phyloP scores from a whole-genome alignment of 2,888 invertebrate genomes.

The Pocota personata region DNA sequence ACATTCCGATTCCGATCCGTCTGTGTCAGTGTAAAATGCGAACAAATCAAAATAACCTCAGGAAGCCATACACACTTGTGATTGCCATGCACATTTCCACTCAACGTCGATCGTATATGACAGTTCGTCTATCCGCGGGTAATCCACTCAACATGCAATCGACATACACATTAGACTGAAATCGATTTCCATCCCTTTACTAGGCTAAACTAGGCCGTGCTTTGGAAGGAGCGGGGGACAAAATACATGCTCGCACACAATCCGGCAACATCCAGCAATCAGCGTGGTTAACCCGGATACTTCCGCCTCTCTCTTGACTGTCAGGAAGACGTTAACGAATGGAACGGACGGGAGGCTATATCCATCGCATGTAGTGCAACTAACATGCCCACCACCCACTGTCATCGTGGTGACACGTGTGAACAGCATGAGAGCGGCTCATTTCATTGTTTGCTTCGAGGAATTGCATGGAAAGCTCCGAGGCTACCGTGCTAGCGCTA shows the following conservation, averaged over 20 bases:
- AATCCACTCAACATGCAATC: conserved; percentile 34
- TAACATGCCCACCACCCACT: neutral
- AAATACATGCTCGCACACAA: conserved; percentile 57
- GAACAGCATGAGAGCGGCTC: conserved; percentile 34
- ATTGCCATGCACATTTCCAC: neutral
- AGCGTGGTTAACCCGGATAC: conserved; percentile 59
- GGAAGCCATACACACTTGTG: neutral
- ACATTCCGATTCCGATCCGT: neutral
- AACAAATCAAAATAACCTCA: conserved; percentile 24
- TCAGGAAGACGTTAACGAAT: conserved; percentile 40
- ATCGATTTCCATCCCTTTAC: conserved; percentile 22
- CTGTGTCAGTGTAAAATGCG: neutral
- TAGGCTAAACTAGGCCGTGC: neutral
- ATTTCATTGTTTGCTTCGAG: conserved; percentile 52
- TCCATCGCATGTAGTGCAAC: neutral
- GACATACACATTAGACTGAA: neutral
- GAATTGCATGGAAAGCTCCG: conserved; percentile 6
- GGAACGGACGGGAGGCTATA: conserved; percentile 8
- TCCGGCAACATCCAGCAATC: conserved; percentile 43
- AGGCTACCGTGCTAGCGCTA: neutral
- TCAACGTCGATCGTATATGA: neutral
- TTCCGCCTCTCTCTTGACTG: conserved; percentile 23
- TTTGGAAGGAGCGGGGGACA: neutral
- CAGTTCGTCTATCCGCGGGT: conserved; percentile 16
- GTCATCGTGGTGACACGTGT: conserved; percentile 54